Evolutionary conservation across 2,113 vertebrate species (phyloP).

Genomic region (Daboia siamensis): DNA sequence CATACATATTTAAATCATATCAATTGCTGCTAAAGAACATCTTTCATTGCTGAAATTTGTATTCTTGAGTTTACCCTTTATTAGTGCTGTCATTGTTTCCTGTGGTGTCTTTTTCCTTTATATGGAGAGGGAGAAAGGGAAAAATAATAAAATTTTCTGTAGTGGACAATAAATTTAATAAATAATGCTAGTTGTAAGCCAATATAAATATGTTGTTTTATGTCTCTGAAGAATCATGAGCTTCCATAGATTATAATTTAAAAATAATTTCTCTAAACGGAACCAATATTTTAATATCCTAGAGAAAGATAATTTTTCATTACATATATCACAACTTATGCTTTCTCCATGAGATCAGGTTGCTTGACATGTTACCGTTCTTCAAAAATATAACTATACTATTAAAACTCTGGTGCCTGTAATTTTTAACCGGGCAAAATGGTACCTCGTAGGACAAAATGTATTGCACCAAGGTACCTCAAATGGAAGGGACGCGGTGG

Average conservation of each 20-base stretch:
- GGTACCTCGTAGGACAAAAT: too few relatives aligned
- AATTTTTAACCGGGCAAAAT: too few relatives aligned
- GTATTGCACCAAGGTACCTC: too few relatives aligned
- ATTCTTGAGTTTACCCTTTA: background rate
- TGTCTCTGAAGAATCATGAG: too few relatives aligned
- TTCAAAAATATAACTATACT: too few relatives aligned
- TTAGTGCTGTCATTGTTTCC: background rate
- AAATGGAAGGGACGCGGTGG: too few relatives aligned
- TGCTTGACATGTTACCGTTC: background rate
- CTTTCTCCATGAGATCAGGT: background rate
- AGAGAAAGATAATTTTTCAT: too few relatives aligned
- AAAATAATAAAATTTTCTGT: background rate
- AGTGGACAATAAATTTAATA: background rate
- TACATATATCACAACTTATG: too few relatives aligned
- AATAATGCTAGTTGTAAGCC: background rate
- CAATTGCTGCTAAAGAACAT: background rate
- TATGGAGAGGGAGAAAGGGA: background rate
- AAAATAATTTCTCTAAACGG: too few relatives aligned
- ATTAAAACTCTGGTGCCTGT: too few relatives aligned
- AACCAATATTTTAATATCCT: too few relatives aligned
- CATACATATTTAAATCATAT: background rate
- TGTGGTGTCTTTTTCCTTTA: background rate
- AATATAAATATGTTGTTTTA: background rate
- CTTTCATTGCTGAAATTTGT: background rate
- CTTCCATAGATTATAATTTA: too few relatives aligned